Evolutionary conservation across 2,888 invertebrate species (phyloP), one percentile per base, ranked within the genome.

Genomic region (Mellilla xanthometata): DNA sequence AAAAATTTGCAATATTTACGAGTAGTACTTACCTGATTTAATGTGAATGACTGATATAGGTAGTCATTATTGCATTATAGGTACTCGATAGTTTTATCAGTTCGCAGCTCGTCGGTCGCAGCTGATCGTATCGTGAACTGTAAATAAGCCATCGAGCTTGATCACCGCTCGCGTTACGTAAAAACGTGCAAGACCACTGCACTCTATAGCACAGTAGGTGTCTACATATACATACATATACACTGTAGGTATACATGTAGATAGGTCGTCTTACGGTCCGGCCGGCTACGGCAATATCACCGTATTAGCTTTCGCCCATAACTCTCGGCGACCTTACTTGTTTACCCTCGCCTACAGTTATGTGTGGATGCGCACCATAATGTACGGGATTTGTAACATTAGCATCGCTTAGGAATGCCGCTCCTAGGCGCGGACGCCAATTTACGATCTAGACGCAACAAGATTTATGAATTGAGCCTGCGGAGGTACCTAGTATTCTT

Each of bases 121-220:
- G 15, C 6, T 19, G 4, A n/a, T 24, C 36, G 36, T 28, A 12
- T 28, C 36, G 36, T 8, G 11, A 8, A 22, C 5, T 19, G 12
- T 36, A 28, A 36, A 28, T 22, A 1, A 1, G 11, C 11, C 1
- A n/a, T 15, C 35, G 34, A 3, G 38, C 43, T 24, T 19, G 36
- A 39, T 34, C 40, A 30, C 41, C 7, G 23, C 26, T 49, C 57
- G 47, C 57, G 62, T 72, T 72, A 76, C 69, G 72, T 72, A 74
- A 78, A 72, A 72, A 72, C 69, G 62, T 64, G 55, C 64, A 61
- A 56, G 63, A 54, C 57, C 60, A 61, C 60, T 68, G 68, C 72
- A 68, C 64, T 62, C 15, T 11, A 10, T 39, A 29, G 34, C 11
- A 7, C n/a, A 1, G 12, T 33, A 32, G 15, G 15, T 19, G 15